These are phyloP conservation scores for Drosophila virilis DNA, from an alignment of 1,140 invertebrate genomes.

Conservation along the genomic window DNA sequence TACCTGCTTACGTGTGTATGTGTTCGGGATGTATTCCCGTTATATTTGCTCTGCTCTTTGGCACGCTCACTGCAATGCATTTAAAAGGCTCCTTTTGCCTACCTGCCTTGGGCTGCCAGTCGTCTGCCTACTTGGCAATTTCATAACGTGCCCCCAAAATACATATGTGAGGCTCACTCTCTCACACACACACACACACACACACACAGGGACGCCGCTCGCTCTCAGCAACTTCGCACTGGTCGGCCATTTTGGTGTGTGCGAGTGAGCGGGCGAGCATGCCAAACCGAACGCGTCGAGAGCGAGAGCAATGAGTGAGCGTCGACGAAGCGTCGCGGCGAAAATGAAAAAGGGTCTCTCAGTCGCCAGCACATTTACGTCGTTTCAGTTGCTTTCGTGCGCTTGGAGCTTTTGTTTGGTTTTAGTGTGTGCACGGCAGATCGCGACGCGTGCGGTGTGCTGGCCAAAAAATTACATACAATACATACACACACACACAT, in stretches of 20 bases:
- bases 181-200: slow-evolving; percentile 23
- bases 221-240: slow-evolving; percentile 64
- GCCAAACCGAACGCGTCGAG: slow-evolving; percentile 60
- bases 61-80: slow-evolving; percentile 69
- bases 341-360: slow-evolving; percentile 65
- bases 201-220: slow-evolving; percentile 34
- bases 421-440: slow-evolving; percentile 76
- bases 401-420: slow-evolving; percentile 80
- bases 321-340: slow-evolving; percentile 47
- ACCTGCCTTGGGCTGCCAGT: slow-evolving; percentile 18
- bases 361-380: slow-evolving; percentile 66
- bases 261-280: slow-evolving; percentile 56
- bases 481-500: slow-evolving; percentile 41
- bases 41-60: slow-evolving; percentile 62
- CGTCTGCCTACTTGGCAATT: slow-evolving; percentile 64
- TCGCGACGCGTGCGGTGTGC: slow-evolving; percentile 74
- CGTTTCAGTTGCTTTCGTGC: slow-evolving; percentile 75
- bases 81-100: slow-evolving; percentile 64
- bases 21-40: slow-evolving; percentile 54
- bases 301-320: slow-evolving; percentile 34
- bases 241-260: slow-evolving; percentile 59
- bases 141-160: slow-evolving; percentile 76
- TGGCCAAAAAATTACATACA: slow-evolving; percentile 59
- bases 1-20: slow-evolving; percentile 11
- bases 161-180: slow-evolving; percentile 56